phyloP scores from a whole-genome alignment of 1,140 invertebrate species.

The Tetramorium simillimum region DNA sequence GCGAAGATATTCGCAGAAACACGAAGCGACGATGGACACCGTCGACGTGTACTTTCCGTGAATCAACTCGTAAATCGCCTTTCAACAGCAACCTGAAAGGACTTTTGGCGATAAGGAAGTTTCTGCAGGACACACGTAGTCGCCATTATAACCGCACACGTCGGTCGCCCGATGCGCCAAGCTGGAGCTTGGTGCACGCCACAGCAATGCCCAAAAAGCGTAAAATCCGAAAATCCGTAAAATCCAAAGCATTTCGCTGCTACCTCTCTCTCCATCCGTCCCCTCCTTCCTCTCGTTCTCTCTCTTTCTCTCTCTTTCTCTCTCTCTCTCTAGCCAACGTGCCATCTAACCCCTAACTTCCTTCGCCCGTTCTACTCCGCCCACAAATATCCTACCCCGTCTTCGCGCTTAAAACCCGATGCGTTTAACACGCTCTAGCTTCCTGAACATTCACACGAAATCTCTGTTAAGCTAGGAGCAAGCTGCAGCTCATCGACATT shows the following conservation, averaged over 20 bases:
- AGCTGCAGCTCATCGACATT: conserved; percentile 45
- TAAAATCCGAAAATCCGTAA: conserved; percentile 77
- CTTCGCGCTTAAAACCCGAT: conserved; percentile 13
- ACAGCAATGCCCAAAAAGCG: conserved; percentile 69
- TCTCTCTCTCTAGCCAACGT: not conserved
- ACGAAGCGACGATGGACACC: conserved; percentile 7
- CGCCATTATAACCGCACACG: conserved; percentile 9
- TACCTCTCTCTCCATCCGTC: not conserved
- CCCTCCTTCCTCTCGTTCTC: not conserved
- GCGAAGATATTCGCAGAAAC: conserved; percentile 7
- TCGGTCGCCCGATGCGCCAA: conserved; percentile 36
- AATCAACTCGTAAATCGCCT: conserved; percentile 69
- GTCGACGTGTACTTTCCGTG: conserved; percentile 36
- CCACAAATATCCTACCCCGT: conserved; percentile 17
- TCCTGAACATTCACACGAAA: conserved; percentile 64
- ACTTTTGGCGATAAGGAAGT: conserved; percentile 65
- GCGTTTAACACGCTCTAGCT: conserved; percentile 62
- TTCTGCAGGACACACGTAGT: conserved; percentile 38
- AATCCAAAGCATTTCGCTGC: conserved; percentile 71
- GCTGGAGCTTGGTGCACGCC: conserved; percentile 36
- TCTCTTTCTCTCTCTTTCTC: not conserved
- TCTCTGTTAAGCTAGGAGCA: conserved; percentile 68
- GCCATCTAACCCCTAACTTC: conserved; percentile 41
- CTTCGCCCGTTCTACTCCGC: not conserved
- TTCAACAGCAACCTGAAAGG: conserved; percentile 61